Evolutionary conservation across 2,113 vertebrate genomes (phyloP), one percentile per base, ranked within the genome.

Genomic region (Semnornis frantzii): DNA sequence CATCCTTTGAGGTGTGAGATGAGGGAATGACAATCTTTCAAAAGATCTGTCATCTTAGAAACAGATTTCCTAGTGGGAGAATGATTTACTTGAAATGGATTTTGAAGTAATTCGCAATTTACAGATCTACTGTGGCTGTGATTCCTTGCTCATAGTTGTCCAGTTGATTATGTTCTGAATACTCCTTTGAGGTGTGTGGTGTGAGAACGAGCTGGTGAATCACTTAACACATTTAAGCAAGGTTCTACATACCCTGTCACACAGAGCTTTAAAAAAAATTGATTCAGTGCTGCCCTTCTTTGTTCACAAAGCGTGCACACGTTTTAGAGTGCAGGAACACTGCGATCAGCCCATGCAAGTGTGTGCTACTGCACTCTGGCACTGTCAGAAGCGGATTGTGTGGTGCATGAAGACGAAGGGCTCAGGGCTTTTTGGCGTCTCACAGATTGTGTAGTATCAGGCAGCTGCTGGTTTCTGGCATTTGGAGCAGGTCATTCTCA

Each of bases 51-150:
- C 27, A 64, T 95, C 57, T 72, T 77, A 77, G 71, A 82, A 82
- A 7, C 21, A 60, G 74, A 76, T 79, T 91, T 82, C 0, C 0
- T 80, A 80, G 78, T 0, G 0, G 33, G 55, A 82, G 64, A 52
- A 69, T 25, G n/a, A 81, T 20, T 79, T 50, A 28, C 34, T 57
- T 54, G 63, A 87, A 59, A 34, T 71, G 42, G 21, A 73, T 93
- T 94, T 92, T 81, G n/a, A 78, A 65, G 62, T 71, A 71, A 71
- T 82, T 82, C 34, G 80, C 70, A 64, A 16, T 86, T 89, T 89
- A 70, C 73, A 84, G 52, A 55, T 44, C 48, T 85, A 52, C 48
- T 37, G 57, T 21, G 30, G 52, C 24, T 84, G 63, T 0, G 0
- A 42, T 55, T 85, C 66, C 46, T 23, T 59, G 31, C 1, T 1